Base-by-base conservation (phyloP, 37 sponge, comb jelly and placozoan genomes). In the Beroe ovata region DNA sequence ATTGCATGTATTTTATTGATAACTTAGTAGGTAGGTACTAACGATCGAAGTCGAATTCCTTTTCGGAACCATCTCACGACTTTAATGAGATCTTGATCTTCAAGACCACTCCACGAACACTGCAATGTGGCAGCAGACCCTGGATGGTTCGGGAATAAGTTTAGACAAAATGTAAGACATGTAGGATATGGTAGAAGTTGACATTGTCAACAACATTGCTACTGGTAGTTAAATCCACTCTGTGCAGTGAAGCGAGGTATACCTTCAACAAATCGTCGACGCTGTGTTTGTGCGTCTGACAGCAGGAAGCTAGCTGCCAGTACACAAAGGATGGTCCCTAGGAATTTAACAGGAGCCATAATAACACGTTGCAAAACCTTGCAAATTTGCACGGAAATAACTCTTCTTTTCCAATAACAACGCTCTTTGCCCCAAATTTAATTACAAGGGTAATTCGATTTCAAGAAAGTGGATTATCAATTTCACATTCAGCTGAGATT, bases 31-130 rank as follows among this genome's bases (percentile, higher is more conserved):
- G n/a, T n/a, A n/a, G n/a, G 54, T 47, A 47, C 54, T 47, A 6
- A 47, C 54, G 54, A 47, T 47, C 54, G n/a, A 4, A 77, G 47
- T 22, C 84, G 41, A 0, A 11, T 2, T 20, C 84, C 84, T 42
- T 40, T 77, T 22, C 35, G 38, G 33, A n/a, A 36, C 84, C 84
- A 77, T 77, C 33, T 77, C 4, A 77, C 84, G 25, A 77, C 3
- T 14, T 38, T 19, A 25, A 77, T 77, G 36, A 29, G 16, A 1
- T 77, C 84, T 0, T 19, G 42, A 29, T 77, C 47, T 39, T 39
- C 22, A 21, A 77, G 47, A 19, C 33, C 28, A 35, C 38, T 41
- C 84, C 84, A 77, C 33, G 84, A 21, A 36, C 84, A 77, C 28
- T 77, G n/a, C 1, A 77, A 29, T 8, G 47, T 77, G 54, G 54